These are phyloP conservation scores for Perca flavescens DNA, from an alignment of 2,113 vertebrate genomes.

Conservation along the genomic window DNA sequence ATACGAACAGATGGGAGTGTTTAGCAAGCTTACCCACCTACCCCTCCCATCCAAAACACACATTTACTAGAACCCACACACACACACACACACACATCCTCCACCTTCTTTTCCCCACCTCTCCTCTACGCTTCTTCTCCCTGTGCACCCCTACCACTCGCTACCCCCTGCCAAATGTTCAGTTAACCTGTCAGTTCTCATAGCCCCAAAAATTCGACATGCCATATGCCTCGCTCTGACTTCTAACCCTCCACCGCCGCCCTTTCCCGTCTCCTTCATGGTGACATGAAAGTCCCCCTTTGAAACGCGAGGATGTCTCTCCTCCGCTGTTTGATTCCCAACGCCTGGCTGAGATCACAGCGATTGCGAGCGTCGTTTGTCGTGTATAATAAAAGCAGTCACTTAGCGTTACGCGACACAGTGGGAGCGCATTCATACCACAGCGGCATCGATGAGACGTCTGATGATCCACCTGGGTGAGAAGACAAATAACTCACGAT, in stretches of 20 bases:
- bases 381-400: slow-evolving; percentile 71
- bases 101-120: slow-evolving; percentile 27
- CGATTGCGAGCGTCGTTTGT: slow-evolving; percentile 56
- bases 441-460: slow-evolving; percentile 18
- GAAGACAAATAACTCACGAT: slow-evolving; percentile 18
- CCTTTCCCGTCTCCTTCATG: slow-evolving; percentile 61
- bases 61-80: slow-evolving; percentile 15
- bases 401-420: slow-evolving; percentile 48
- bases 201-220: slow-evolving; percentile 84
- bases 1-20: slow-evolving; percentile 90
- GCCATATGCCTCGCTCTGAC: slow-evolving; percentile 89
- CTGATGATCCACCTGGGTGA: slow-evolving; percentile 58
- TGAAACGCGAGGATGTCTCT: slow-evolving; percentile 66
- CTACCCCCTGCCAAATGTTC: slow-evolving; percentile 81
- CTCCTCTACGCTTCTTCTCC: slow-evolving; percentile 39
- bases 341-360: slow-evolving; percentile 75
- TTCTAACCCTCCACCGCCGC: slow-evolving; percentile 63
- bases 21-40: slow-evolving; percentile 84
- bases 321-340: slow-evolving; percentile 70
- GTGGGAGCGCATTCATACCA: slow-evolving; percentile 19
- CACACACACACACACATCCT: slow-evolving; percentile 27
- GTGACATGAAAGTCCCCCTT: slow-evolving; percentile 81
- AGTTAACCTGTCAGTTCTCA: slow-evolving; percentile 90
- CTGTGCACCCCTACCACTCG: slow-evolving; percentile 15
- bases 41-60: slow-evolving; percentile 65